Percentiles rank a stretch among this genome's conserved stretches.
These are phyloP conservation scores for Corythoichthys haematopterus DNA, from an alignment of 2,113 vertebrate species.

Conservation along the genomic window DNA sequence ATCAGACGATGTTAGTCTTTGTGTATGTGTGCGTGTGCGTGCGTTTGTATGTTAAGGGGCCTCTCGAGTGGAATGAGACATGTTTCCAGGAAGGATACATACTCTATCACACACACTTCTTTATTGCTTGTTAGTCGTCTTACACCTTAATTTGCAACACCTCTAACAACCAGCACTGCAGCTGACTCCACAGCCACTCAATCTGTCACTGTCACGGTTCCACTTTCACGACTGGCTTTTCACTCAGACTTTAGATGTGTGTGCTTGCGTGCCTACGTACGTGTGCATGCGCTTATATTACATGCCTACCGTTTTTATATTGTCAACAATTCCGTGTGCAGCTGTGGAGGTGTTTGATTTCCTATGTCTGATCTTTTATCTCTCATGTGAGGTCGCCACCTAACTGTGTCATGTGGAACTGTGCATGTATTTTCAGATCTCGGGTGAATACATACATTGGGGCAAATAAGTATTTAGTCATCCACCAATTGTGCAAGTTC, in stretches of 20 bases:
- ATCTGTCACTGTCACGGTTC: slow-evolving; percentile 61
- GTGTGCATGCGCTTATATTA: slow-evolving; percentile 21
- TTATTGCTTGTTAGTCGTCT: slow-evolving; percentile 62
- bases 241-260: slow-evolving; percentile 4
- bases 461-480: no score
- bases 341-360: slow-evolving; percentile 42
- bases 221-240: slow-evolving; percentile 34
- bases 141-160: slow-evolving; percentile 68
- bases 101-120: slow-evolving; percentile 60
- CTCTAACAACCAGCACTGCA: slow-evolving; percentile 60
- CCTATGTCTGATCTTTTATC: slow-evolving; percentile 24
- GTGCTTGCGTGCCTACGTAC: slow-evolving; percentile 9
- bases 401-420: slow-evolving; percentile 45
- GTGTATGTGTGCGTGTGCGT: slow-evolving; percentile 11
- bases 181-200: slow-evolving; percentile 59
- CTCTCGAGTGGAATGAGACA: slow-evolving; percentile 58
- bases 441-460: no score
- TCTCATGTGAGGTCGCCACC: slow-evolving; percentile 68
- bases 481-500: no score
- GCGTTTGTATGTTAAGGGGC: slow-evolving; percentile 35
- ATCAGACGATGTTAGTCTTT: slow-evolving; percentile 50
- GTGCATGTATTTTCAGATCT: neutral
- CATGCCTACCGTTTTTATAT: slow-evolving; percentile 37
- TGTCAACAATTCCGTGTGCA: slow-evolving; percentile 32
- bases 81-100: slow-evolving; percentile 56